Base-by-base conservation (phyloP, 2,797 vertebrate species). In the Tinamus major region DNA sequence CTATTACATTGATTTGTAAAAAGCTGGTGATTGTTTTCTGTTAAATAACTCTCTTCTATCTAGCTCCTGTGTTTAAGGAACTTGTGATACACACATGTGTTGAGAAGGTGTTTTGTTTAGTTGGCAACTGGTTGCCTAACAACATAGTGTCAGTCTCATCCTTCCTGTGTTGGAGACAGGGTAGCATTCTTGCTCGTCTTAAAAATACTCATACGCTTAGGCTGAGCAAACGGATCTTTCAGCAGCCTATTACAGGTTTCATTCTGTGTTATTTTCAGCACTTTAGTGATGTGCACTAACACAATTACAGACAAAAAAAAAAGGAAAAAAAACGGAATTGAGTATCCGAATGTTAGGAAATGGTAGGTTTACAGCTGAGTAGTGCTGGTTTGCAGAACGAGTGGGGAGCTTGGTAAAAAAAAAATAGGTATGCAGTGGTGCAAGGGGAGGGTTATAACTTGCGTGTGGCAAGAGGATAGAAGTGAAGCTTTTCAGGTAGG, bases 41-140 rank as follows among this genome's bases (percentile, higher is more conserved):
- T 77, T 68, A 13, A 20, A n/a, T 65, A 78, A 68, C 16, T 51
- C 35, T 35, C 35, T 77, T 94, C 87, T 42, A 70, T 85, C 64
- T 74, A 33, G 19, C 61, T 91, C 49, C 58, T 88, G 26, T 59
- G 11, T 61, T 88, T 85, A 88, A 93, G 67, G 72, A 78, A 70
- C 63, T 77, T 78, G 83, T 79, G 79, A 68, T 19, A 37, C 17
- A 37, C 8, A 58, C 41, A 24, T 6, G 3, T 13, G 1, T 87
- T 59, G 29, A 53, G 68, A 80, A 51, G 19, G 5, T 2, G 3
- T 67, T 91, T 46, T 85, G 79, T 87, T 93, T 93, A 77, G 72
- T 77, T 92, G 85, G 68, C 46, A 83, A 9, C 80, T 86, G 53
- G 80, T 86, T 94, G 62, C 89, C 78, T 96, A 74, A 94, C 86